Base-by-base conservation (phyloP, 2,797 vertebrate species). In the Pipistrellus pygmaeus region DNA sequence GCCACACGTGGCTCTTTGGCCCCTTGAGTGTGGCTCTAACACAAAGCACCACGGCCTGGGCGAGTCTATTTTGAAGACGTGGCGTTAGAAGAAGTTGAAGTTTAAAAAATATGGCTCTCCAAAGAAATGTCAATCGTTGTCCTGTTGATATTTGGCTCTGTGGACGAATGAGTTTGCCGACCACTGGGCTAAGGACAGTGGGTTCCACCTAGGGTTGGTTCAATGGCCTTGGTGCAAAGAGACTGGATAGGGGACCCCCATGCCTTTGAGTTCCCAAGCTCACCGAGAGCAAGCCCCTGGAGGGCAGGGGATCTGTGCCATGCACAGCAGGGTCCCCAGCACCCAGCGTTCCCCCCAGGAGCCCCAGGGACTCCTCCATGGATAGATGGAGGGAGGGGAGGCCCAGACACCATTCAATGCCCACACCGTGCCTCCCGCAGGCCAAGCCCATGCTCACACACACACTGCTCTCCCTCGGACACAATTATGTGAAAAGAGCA, bases 401-500 rank as follows among this genome's bases (percentile, higher is more conserved):
- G 14, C 27, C 15, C 17, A 5, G 53, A 51, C 17, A 15, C 71
- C 23, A 21, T 6, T 7, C 21, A 25, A 14, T 35, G 44, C n/a
- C 73, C 85, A 27, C 9, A 1, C 0, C 0, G 0, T 4, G 20
- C 72, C 21, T 88, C 66, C 80, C 1, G 14, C 84, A 14, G 3
- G 30, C 78, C 48, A 46, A 55, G 27, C 38, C 69, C 0, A 0
- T 8, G 62, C 30, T 2, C 32, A 8, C 93, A 5, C 32, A 8
- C 94, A 32, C 35, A 0, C 9, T 51, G 69, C 90, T 77, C 17
- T 92, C 57, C 27, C 92, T 96, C 69, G 96, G 97, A 96, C 85
- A 68, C 51, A 95, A 91, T 96, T 96, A 91, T 96, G 96, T 97
- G 94, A 76, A 96, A 98, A 96, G 88, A 95, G 96, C 95, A 97